Evolutionary conservation across 2,888 invertebrate genomes (phyloP), one percentile per base, ranked within the genome.

Genomic region (Pseudococcus jackbeardsleyi): DNA sequence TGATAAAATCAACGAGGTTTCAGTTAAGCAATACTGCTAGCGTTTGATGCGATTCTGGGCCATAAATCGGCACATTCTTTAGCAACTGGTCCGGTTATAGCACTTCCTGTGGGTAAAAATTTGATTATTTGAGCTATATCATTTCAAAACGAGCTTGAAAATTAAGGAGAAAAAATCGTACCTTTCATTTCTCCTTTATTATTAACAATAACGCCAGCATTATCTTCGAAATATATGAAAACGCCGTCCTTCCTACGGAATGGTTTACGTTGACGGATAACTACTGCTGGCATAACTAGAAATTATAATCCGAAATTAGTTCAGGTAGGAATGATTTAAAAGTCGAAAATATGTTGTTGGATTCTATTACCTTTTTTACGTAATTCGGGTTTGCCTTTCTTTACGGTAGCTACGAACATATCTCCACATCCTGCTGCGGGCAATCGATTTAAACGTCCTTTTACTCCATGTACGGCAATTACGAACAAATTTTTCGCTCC

Each of bases 111-210:
- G 90, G 89, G 0, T 3, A 19, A 64, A 22, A 64, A 7, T 7
- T 46, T 17, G 15, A 42, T 46, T 19, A 17, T 4, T n/a, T 54
- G 15, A 42, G 4, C 72, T 48, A 19, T 19, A 19, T 59, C 0
- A 85, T 9, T 46, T 46, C 1, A 6, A 50, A 19, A 1, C 8
- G n/a, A 85, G 6, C 3, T 15, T 64, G 11, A 0, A 89, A 33
- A 33, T 33, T 1, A 33, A 33, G 8, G 8, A 46, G 12, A 46
- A 46, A 46, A 54, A 54, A 54, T 54, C 3, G 90, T 90, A 93
- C 98, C 99, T 93, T 99, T 99, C 99, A 99, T 99, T 94, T 99
- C 99, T 89, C 99, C 99, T 93, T 99, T 99, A 92, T 99, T 99
- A 92, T 99, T 99, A 88, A 99, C 99, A 92, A 99, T 99, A 85